Base-by-base conservation (phyloP, 2,888 invertebrate species). In the Drosophila maculinotata region DNA sequence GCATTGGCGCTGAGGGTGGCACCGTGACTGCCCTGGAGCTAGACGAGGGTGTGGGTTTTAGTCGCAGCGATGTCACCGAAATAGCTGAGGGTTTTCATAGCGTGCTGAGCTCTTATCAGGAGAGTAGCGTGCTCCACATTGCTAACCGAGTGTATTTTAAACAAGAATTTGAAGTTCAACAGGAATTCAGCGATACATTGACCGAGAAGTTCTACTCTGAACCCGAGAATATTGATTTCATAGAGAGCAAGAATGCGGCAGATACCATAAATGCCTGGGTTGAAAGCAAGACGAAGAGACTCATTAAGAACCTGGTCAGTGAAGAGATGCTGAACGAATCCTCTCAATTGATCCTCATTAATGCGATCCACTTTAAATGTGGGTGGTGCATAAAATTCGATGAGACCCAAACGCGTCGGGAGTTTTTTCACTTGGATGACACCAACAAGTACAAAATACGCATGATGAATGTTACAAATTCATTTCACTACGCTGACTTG, bases 321-420 rank as follows among this genome's bases (percentile, higher is more conserved):
- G 25, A 93, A 0, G 93, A 92, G 63, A 91, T 92, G 85, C 83
- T 96, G 0, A 79, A 90, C 81, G 17, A 53, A 0, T 69, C 90
- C 3, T 95, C 95, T 3, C 91, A 94, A 28, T 89, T 97, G 67
- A 94, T 97, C 3, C 93, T 97, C 1, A 93, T 96, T 1, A 97
- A 96, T 89, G 97, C 96, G 3, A 93, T 97, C 20, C 96, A 97
- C 89, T 97, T 97, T 91, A 96, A 96, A 92, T 95, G 95, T 14
- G 92, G 93, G 17, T 97, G 97, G 97, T 90, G 92, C 33, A 89
- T 93, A 25, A 92, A 93, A 80, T 97, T 97, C 85, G 80, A 94
- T 23, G 82, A 92, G 1, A 70, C 0, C 68, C 49, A 2, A 92
- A 93, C 0, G 93, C 60, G 62, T n/a, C 44, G 92, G 56, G 93